These are phyloP conservation scores for Lochmaea crataegi DNA, from an alignment of 2,888 invertebrate genomes.

Conservation along the genomic window DNA sequence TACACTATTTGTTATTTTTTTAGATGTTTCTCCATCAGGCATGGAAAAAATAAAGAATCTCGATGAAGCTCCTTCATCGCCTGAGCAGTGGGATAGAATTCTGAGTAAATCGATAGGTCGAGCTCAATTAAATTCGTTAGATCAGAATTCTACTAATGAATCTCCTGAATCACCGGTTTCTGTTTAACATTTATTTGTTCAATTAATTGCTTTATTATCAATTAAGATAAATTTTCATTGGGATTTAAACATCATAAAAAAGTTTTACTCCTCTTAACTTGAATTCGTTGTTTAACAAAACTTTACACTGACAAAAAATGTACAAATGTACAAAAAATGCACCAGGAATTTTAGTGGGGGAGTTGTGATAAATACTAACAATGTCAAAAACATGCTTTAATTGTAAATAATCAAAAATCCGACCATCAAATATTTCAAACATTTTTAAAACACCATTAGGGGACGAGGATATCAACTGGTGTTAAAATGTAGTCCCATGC, in stretches of 20 bases:
- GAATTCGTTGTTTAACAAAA: too few relatives aligned
- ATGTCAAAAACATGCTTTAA: too few relatives aligned
- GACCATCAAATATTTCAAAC: too few relatives aligned
- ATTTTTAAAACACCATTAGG: too few relatives aligned
- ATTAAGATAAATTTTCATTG: background rate
- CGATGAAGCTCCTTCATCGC: slow-evolving; percentile 59
- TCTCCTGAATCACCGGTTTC: background rate
- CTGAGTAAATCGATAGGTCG: slow-evolving; percentile 67
- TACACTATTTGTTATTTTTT: slow-evolving; percentile 14
- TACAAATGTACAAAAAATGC: too few relatives aligned
- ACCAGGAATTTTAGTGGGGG: too few relatives aligned
- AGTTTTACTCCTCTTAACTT: too few relatives aligned
- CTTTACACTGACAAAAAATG: too few relatives aligned
- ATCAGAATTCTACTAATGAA: slow-evolving; percentile 62
- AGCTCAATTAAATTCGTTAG: slow-evolving; percentile 71
- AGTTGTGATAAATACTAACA: too few relatives aligned
- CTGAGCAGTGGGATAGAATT: slow-evolving; percentile 63
- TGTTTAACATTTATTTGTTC: background rate
- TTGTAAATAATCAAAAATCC: too few relatives aligned
- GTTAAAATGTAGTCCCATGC: too few relatives aligned
- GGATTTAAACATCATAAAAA: background rate
- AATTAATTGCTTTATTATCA: background rate
- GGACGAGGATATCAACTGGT: too few relatives aligned
- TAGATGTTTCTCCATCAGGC: slow-evolving; percentile 37
- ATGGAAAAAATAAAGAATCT: slow-evolving; percentile 52